Conservation (phyloP, 2,888 invertebrate genomes). For the Timema podura region DNA sequence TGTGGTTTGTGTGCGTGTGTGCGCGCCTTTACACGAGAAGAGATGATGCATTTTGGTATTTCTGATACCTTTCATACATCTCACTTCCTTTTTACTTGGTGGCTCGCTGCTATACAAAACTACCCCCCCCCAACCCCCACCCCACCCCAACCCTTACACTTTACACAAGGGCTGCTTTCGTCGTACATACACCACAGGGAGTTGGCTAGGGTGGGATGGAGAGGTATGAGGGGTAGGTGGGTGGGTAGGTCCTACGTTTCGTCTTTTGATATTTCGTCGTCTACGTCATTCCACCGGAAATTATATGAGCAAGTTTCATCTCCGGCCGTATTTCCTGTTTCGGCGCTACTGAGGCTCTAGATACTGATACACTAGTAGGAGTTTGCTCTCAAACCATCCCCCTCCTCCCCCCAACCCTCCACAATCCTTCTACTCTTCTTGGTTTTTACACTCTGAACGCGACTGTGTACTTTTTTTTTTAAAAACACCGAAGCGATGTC, state of each 20-base stretch:
- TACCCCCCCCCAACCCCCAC: background rate
- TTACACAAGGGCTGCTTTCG: too few species aligned
- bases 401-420: background rate
- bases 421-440: background rate
- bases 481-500: too few species aligned
- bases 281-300: conserved; percentile 26
- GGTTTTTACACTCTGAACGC: too few species aligned
- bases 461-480: too few species aligned
- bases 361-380: too few species aligned
- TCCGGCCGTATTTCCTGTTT: conserved; percentile 32
- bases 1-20: too few species aligned
- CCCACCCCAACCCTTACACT: too few species aligned
- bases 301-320: conserved; percentile 31
- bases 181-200: too few species aligned
- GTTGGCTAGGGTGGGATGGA: background rate
- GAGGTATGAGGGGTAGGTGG: background rate
- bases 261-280: conserved; percentile 26
- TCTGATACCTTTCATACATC: conserved; percentile 27
- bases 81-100: background rate
- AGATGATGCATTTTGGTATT: conserved; percentile 28
- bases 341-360: conserved; percentile 21
- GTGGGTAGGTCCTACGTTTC: conserved; percentile 6
- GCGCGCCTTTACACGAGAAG: too few species aligned
- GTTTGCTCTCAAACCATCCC: background rate
- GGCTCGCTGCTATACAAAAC: too few species aligned